Evolutionary conservation across 2,888 invertebrate genomes (phyloP).

Genomic region (Ophonus ardosiacus): DNA sequence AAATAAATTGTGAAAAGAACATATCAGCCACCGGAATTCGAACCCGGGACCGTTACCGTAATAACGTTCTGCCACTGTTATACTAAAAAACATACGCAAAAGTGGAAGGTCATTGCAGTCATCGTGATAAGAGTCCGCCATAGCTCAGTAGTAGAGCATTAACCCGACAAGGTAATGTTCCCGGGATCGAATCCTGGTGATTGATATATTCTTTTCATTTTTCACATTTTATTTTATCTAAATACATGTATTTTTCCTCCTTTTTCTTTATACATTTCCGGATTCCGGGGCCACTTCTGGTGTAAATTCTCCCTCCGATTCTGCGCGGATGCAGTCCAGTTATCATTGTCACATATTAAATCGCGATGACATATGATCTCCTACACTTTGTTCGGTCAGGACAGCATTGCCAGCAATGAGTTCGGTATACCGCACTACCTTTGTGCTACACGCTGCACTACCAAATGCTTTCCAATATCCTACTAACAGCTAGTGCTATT

Average conservation of each 20-base stretch:
- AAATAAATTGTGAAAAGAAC: no score
- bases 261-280: background rate
- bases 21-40: no score
- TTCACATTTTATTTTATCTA: no score
- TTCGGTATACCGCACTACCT: background rate
- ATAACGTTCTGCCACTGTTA: no score
- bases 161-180: no score
- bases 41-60: no score
- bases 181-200: no score
- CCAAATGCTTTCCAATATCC: background rate
- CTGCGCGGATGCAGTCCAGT: constrained; percentile 39
- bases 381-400: background rate
- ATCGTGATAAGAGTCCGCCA: no score
- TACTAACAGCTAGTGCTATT: background rate
- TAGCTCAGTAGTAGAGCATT: no score
- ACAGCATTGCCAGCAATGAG: background rate
- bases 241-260: background rate
- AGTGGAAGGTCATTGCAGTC: no score
- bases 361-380: constrained; percentile 37
- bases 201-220: no score
- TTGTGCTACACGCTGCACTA: background rate
- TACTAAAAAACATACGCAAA: no score
- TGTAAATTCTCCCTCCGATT: constrained; percentile 13
- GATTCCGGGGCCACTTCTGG: background rate
- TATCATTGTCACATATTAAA: constrained; percentile 53